phyloP scores from a whole-genome alignment of 2,888 invertebrate genomes.

The Heliothis peltigera region DNA sequence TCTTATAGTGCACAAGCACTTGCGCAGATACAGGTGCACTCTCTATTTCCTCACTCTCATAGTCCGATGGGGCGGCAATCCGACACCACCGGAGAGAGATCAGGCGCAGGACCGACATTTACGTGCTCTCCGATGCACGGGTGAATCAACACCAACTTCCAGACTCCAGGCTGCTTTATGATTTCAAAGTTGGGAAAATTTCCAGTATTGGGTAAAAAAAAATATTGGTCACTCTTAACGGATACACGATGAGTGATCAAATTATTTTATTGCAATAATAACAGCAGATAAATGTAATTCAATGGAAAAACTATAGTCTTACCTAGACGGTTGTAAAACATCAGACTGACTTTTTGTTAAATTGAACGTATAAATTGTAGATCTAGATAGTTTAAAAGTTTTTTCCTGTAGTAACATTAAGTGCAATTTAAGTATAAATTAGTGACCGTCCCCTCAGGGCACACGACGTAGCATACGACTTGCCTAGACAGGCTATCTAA shows the following conservation, averaged over 20 bases:
- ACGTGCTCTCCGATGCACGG: no score
- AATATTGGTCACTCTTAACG: neutral
- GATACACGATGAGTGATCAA: neutral
- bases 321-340: neutral
- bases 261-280: conserved; percentile 10
- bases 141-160: no score
- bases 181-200: no score
- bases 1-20: no score
- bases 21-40: no score
- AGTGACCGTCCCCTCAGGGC: conserved; percentile 16
- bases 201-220: no score
- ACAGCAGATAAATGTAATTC: conserved; percentile 7
- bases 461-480: conserved; percentile 9
- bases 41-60: no score
- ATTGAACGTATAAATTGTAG: neutral
- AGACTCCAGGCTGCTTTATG: no score
- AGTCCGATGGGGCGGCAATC: no score
- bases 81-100: no score
- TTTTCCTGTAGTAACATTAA: conserved; percentile 5
- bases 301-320: conserved; percentile 4
- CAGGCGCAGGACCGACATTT: no score
- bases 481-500: conserved; percentile 10
- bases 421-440: conserved; percentile 7
- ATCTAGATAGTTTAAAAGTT: conserved; percentile 1
- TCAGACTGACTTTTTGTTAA: neutral